Evolutionary conservation across 2,113 vertebrate genomes (phyloP).

Genomic region (Vulpes lagopus): DNA sequence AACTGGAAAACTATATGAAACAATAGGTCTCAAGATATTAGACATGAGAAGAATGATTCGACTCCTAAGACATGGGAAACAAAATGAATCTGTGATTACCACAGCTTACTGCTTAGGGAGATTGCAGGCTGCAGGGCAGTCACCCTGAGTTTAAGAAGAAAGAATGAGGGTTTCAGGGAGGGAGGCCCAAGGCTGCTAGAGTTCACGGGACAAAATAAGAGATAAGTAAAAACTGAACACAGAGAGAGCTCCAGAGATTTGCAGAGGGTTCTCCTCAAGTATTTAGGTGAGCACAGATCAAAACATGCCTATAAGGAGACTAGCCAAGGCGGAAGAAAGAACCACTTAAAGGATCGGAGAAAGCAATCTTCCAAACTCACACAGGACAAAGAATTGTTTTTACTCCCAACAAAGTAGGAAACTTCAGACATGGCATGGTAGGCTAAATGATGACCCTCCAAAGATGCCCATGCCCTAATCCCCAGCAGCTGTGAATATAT

Average conservation of each 20-base stretch:
- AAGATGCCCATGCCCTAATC: background rate
- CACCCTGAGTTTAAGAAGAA: slow-evolving; percentile 14
- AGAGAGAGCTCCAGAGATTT: background rate
- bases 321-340: background rate
- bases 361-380: slow-evolving; percentile 16
- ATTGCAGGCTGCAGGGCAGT: background rate
- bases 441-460: background rate
- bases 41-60: background rate
- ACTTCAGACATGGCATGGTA: background rate
- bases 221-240: background rate
- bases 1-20: background rate
- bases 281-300: background rate
- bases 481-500: background rate
- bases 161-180: background rate
- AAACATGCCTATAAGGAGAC: background rate
- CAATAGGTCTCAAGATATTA: background rate
- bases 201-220: background rate
- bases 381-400: background rate
- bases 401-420: slow-evolving; percentile 25
- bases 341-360: background rate
- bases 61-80: background rate
- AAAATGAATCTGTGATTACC: background rate
- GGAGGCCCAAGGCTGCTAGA: background rate
- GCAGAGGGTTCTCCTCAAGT: background rate
- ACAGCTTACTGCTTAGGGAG: background rate